Evolutionary conservation across 2,113 vertebrate genomes (phyloP).

Genomic region (Bostrychus sinensis): DNA sequence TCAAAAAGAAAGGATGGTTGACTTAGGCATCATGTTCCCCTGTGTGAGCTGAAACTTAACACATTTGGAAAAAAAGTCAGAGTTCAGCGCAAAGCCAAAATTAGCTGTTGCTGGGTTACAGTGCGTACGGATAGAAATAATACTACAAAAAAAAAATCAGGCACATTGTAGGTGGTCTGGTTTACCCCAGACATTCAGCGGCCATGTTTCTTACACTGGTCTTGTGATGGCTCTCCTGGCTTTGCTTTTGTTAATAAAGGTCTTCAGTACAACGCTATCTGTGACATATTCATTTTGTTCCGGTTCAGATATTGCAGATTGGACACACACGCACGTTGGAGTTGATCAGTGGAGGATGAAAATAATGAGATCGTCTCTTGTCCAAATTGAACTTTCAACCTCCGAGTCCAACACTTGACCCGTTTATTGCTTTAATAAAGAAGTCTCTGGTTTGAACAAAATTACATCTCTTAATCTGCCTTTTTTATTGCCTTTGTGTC

Average conservation of each 20-base stretch:
- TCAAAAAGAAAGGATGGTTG: no score
- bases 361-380: slow-evolving; percentile 75
- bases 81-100: not conserved
- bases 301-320: slow-evolving; percentile 2
- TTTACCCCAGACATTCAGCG: not conserved
- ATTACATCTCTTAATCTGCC: not conserved
- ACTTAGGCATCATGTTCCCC: no score
- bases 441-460: not conserved
- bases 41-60: no score
- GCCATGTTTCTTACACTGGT: not conserved
- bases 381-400: slow-evolving; percentile 28
- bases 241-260: no score
- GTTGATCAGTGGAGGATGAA: slow-evolving; percentile 75
- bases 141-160: no score
- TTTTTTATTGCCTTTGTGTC: not conserved
- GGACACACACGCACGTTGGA: slow-evolving; percentile 46
- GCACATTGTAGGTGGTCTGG: not conserved
- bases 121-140: no score
- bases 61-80: no score
- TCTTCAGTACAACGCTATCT: not conserved
- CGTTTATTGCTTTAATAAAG: slow-evolving; percentile 21
- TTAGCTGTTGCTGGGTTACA: not conserved
- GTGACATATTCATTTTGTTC: slow-evolving; percentile 14
- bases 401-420: slow-evolving; percentile 12
- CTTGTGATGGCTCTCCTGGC: no score